phyloP scores from a whole-genome alignment of 2,113 vertebrate genomes.

The Haliaeetus leucogaster region DNA sequence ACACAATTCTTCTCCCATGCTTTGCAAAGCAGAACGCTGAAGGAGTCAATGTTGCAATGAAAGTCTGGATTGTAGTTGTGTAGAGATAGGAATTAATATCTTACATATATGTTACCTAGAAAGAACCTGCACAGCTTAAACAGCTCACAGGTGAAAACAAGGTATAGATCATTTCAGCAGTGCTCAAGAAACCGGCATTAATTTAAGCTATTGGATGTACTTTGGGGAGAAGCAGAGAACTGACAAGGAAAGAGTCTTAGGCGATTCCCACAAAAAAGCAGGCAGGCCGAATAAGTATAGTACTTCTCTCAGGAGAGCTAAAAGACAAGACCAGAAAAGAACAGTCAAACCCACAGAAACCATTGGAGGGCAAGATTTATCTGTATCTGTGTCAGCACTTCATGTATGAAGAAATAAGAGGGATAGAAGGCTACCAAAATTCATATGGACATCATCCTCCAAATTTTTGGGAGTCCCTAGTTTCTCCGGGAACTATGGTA shows the following conservation, averaged over 20 bases:
- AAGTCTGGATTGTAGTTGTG: not conserved
- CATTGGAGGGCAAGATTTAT: not conserved
- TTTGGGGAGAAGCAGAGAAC: not conserved
- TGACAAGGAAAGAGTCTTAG: not conserved
- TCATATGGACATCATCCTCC: not conserved
- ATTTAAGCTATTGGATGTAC: not conserved
- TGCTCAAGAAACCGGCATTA: not conserved
- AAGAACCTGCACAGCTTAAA: not conserved
- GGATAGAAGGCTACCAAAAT: not conserved
- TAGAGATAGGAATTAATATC: not conserved
- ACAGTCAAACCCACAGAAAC: not conserved
- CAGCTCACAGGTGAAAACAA: not conserved
- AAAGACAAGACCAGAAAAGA: not conserved
- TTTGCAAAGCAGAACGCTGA: not conserved
- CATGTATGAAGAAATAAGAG: not conserved
- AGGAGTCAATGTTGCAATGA: not conserved
- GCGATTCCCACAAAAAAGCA: not conserved
- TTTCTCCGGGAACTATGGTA: not conserved
- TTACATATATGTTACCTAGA: not conserved
- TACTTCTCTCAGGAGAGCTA: not conserved
- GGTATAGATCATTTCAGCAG: not conserved
- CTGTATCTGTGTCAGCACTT: not conserved
- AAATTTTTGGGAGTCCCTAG: not conserved
- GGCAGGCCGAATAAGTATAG: not conserved
- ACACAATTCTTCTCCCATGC: not conserved